Evolutionary conservation across 2,888 invertebrate genomes (phyloP), one percentile per base, ranked within the genome.

Genomic region (Priapulus caudatus): DNA sequence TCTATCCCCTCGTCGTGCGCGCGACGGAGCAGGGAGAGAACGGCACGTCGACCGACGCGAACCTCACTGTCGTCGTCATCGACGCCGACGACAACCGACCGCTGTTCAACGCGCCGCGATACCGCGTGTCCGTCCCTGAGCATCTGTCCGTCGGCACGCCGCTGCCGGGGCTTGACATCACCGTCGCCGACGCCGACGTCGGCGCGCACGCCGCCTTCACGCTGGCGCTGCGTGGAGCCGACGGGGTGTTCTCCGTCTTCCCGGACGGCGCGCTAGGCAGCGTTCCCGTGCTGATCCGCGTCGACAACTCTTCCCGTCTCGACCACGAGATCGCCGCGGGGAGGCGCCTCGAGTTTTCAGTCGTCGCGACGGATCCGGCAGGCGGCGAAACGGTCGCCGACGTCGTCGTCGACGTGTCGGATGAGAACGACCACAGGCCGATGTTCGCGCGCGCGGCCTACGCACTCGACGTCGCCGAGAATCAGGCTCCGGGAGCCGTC

Each of bases 11-110:
- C 10, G n/a, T n/a, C n/a, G n/a, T 33, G n/a, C 33, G 33, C n/a
- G 33, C 33, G 10, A 33, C 33, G n/a, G 33, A 33, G 33, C n/a
- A 10, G 33, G n/a, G 10, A 10, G 33, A 33, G n/a, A n/a, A n/a
- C 10, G 69, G 81, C 50, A 83, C 52, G 45, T 86, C 0, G 79
- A 78, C 84, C 1, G 76, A 78, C 1, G 81, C 85, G 1, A 81
- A 82, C 52, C 82, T 84, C 5, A 84, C 84, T 0, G 79, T 91
- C 49, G 87, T 85, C 43, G 84, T 90, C 60, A 81, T 82, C 61
- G 90, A 90, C 67, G 86, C 89, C 1, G 90, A 90, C 69, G 90
- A 90, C 66, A 87, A 87, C 59, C 83, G 87, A 0, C 90, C 90
- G 0, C 75, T 78, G 45, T 90, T 90, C 72, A 86, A 86, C 72